phyloP scores from a whole-genome alignment of 2,113 vertebrate species.

The Charadrius vociferus region DNA sequence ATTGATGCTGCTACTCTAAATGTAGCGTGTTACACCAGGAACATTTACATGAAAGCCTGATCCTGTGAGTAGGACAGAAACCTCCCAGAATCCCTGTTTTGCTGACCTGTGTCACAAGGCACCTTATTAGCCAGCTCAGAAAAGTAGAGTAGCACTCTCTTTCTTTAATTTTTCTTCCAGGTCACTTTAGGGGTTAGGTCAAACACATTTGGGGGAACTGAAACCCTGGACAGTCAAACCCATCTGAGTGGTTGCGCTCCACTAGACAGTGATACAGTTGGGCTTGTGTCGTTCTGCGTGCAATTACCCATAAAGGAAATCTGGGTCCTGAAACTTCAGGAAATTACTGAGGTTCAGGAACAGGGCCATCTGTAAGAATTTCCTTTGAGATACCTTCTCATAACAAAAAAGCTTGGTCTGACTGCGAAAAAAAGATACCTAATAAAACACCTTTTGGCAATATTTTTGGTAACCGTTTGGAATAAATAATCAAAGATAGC shows the following conservation, averaged over 20 bases:
- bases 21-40: background rate
- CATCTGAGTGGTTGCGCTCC: background rate
- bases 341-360: background rate
- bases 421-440: background rate
- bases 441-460: background rate
- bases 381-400: background rate
- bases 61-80: background rate
- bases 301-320: background rate
- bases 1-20: background rate
- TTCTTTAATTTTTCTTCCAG: background rate
- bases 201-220: background rate
- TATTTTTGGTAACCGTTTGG: background rate
- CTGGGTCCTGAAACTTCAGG: background rate
- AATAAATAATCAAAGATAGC: background rate
- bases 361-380: background rate
- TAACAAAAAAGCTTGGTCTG: background rate
- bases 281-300: background rate
- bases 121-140: background rate
- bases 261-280: background rate
- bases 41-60: background rate
- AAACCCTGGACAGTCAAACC: background rate
- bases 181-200: background rate
- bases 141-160: background rate
- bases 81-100: background rate
- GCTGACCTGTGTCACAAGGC: background rate